phyloP scores from a whole-genome alignment of 2,888 invertebrate genomes.

The Lysandra bellargus region DNA sequence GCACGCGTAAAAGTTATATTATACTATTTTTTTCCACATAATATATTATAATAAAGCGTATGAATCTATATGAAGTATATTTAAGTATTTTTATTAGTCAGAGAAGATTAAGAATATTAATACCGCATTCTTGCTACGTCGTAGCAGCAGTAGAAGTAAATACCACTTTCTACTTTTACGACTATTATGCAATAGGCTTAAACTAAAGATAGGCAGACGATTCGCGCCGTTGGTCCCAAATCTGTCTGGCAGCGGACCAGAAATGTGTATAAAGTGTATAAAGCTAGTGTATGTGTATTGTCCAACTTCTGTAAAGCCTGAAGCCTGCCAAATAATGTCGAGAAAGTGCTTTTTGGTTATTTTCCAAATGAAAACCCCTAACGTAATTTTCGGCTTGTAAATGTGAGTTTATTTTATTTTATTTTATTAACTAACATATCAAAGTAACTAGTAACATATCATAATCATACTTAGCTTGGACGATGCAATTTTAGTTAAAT shows the following conservation, averaged over 20 bases:
- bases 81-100: too few species aligned
- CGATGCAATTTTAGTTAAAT: neutral
- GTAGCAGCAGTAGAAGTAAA: too few species aligned
- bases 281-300: neutral
- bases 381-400: neutral
- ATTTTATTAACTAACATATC: neutral
- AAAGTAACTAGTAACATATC: too few species aligned
- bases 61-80: too few species aligned
- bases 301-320: constrained; percentile 7
- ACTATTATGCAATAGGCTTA: neutral
- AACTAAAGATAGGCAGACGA: neutral
- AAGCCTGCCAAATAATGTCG: constrained; percentile 15
- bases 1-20: too few species aligned
- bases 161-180: neutral
- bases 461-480: neutral
- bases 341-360: constrained; percentile 16
- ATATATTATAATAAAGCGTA: too few species aligned
- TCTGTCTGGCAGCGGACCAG: neutral
- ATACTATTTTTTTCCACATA: too few species aligned
- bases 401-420: neutral
- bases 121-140: too few species aligned
- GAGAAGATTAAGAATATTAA: too few species aligned
- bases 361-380: neutral
- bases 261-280: neutral
- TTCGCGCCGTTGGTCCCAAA: neutral